Evolutionary conservation across 1,140 invertebrate species (phyloP).

Genomic region (Cherax destructor): DNA sequence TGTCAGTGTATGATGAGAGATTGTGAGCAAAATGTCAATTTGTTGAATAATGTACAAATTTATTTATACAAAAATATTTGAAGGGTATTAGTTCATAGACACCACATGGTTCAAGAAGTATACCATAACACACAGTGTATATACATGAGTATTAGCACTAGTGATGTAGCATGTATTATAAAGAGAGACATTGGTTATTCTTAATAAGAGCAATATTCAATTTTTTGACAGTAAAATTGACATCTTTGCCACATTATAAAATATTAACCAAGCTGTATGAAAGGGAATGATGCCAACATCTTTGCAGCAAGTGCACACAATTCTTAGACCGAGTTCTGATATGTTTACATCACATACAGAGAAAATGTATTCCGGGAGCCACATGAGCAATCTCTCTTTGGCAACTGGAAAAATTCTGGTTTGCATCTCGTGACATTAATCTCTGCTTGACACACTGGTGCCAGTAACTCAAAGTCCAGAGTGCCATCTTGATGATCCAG

Average conservation of each 20-base stretch:
- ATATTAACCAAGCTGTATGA: no score
- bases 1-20: no score
- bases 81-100: neutral
- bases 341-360: constrained; percentile 35
- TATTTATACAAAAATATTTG: no score
- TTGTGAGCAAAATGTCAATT: no score
- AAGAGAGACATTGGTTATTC: neutral
- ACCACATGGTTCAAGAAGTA: neutral
- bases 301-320: neutral
- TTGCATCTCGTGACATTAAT: constrained; percentile 28
- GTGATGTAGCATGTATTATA: neutral
- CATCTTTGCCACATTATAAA: no score
- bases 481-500: neutral
- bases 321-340: neutral
- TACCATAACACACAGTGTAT: neutral
- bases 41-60: no score
- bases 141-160: neutral
- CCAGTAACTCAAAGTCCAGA: constrained; percentile 2
- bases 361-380: constrained; percentile 11
- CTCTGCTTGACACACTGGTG: neutral
- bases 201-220: no score
- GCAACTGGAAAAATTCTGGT: constrained; percentile 39
- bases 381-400: constrained; percentile 22
- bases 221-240: no score
- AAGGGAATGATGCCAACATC: neutral